phyloP scores from a whole-genome alignment of 2,113 vertebrate species.

The Gavialis gangeticus region DNA sequence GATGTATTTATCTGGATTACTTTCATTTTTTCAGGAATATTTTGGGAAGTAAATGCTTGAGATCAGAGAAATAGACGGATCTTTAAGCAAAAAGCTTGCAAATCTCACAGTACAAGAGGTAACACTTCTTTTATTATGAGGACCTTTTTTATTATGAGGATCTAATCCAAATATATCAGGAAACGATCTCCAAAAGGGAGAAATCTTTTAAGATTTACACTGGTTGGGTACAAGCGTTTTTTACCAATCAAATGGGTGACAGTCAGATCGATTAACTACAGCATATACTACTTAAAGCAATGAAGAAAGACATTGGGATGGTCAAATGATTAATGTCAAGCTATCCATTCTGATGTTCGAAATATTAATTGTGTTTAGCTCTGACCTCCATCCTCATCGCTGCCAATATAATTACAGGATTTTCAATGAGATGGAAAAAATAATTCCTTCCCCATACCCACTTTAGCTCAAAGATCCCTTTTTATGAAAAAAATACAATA shows the following conservation, averaged over 20 bases:
- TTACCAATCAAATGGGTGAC: conserved; percentile 20
- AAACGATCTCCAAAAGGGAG: not conserved
- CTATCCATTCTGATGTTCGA: conserved; percentile 25
- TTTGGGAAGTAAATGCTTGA: conserved; percentile 10
- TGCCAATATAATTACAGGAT: conserved; percentile 24
- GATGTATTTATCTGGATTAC: conserved; percentile 29
- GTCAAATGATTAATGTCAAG: conserved; percentile 54
- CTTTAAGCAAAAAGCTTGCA: not conserved
- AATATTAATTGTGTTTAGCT: conserved; percentile 51
- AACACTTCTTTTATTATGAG: not conserved
- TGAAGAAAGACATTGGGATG: conserved; percentile 60
- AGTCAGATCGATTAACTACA: conserved; percentile 60
- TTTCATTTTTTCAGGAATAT: conserved; percentile 4
- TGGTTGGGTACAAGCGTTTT: conserved; percentile 24
- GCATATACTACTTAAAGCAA: conserved; percentile 61
- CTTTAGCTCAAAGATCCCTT: conserved; percentile 1
- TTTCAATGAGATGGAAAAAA: conserved; percentile 28
- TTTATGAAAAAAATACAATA: not conserved
- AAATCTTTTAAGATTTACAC: conserved; percentile 38
- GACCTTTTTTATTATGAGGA: not conserved
- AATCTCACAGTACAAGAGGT: not conserved
- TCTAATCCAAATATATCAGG: not conserved
- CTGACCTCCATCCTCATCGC: conserved; percentile 8
- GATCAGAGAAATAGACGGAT: conserved; percentile 28
- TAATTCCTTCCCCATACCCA: not conserved